These are phyloP conservation scores for Manduca sexta DNA, from an alignment of 1,140 invertebrate genomes.

Conservation along the genomic window DNA sequence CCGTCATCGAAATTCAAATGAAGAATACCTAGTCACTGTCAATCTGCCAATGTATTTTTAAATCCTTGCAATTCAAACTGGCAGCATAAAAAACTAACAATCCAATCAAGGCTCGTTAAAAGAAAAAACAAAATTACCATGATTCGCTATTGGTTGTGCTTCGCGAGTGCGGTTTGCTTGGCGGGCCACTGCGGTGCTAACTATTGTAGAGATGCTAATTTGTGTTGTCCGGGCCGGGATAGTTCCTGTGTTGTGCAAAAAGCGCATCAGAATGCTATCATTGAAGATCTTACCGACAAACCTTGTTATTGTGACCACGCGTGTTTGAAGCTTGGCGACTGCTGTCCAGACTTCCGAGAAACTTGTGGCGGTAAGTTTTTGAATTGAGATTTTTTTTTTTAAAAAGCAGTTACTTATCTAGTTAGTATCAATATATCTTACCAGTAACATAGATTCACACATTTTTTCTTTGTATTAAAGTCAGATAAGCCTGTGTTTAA, in stretches of 20 bases:
- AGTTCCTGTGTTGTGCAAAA: slow-evolving; percentile 91
- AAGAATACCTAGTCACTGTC: no score
- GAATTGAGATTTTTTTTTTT: neutral
- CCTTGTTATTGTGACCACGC: slow-evolving; percentile 93
- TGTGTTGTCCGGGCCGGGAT: slow-evolving; percentile 87
- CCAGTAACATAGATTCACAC: no score
- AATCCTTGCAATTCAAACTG: neutral
- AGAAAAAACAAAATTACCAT: slow-evolving; percentile 25
- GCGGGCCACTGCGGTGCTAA: slow-evolving; percentile 54
- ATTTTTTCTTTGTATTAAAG: no score
- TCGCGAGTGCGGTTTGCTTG: slow-evolving; percentile 45
- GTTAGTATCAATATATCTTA: no score
- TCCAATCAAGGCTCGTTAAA: slow-evolving; percentile 2
- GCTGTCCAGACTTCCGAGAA: slow-evolving; percentile 88
- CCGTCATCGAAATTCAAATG: no score
- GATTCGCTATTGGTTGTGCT: slow-evolving; percentile 51
- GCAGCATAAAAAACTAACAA: slow-evolving; percentile 3
- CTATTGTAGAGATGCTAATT: slow-evolving; percentile 82
- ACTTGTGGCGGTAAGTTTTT: slow-evolving; percentile 83
- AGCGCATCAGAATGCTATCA: slow-evolving; percentile 85
- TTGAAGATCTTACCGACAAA: slow-evolving; percentile 86
- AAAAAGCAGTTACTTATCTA: no score
- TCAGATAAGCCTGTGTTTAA: no score
- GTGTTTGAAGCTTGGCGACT: slow-evolving; percentile 89
- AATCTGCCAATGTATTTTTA: no score